Conservation (phyloP, 2,888 invertebrate species). For the Sericinus montela region DNA sequence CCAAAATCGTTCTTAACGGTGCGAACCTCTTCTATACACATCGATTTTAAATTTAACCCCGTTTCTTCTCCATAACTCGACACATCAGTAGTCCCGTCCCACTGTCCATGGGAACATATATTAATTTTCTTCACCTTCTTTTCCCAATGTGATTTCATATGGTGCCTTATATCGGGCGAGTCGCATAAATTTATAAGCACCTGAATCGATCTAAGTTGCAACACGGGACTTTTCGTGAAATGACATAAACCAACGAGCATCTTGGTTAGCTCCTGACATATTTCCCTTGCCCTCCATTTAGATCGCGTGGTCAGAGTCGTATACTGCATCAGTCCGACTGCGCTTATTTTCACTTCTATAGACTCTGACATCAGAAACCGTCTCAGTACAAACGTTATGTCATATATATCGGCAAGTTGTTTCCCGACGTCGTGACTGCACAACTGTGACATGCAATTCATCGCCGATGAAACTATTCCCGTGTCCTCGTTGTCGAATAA, state of each 20-base stretch:
- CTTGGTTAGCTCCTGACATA: slow-evolving; percentile 39
- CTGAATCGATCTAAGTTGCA: slow-evolving; percentile 55
- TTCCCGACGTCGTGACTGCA: slow-evolving; percentile 60
- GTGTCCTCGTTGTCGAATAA: slow-evolving; percentile 43
- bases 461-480: slow-evolving; percentile 44
- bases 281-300: slow-evolving; percentile 65
- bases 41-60: slow-evolving; percentile 40
- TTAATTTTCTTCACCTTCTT: slow-evolving; percentile 34
- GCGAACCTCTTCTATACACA: neutral
- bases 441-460: slow-evolving; percentile 60
- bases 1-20: neutral
- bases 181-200: slow-evolving; percentile 64
- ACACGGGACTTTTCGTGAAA: slow-evolving; percentile 41
- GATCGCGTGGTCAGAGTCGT: slow-evolving; percentile 58
- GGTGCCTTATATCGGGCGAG: slow-evolving; percentile 54
- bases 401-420: slow-evolving; percentile 52
- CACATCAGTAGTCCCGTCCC: slow-evolving; percentile 56
- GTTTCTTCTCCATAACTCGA: slow-evolving; percentile 47
- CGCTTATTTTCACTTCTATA: slow-evolving; percentile 46
- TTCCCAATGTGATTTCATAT: slow-evolving; percentile 48
- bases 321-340: slow-evolving; percentile 49
- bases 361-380: slow-evolving; percentile 33
- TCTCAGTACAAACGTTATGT: slow-evolving; percentile 42
- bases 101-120: slow-evolving; percentile 52
- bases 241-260: slow-evolving; percentile 42